These are phyloP conservation scores for Campodea augens DNA, from an alignment of 1,140 invertebrate genomes.

Conservation along the genomic window DNA sequence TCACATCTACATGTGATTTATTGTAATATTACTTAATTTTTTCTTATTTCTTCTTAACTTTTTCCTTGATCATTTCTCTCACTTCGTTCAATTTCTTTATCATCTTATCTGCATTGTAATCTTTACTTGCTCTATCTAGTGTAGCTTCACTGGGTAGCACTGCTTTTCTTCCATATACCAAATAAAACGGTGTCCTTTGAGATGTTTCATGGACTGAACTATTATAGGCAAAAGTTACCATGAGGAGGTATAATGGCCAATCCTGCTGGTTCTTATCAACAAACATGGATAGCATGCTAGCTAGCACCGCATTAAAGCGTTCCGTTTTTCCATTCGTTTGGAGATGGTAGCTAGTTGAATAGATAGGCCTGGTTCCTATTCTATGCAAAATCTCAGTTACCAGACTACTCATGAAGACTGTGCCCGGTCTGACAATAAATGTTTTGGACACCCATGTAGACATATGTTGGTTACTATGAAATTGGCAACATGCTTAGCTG, in stretches of 20 bases:
- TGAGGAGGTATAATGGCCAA: constrained; percentile 4
- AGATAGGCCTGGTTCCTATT: constrained; percentile 6
- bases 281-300: constrained; percentile 7
- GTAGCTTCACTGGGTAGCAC: too few relatives aligned
- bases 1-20: too few relatives aligned
- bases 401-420: constrained; percentile 11
- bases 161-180: background rate
- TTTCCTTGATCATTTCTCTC: too few relatives aligned
- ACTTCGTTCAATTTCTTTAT: too few relatives aligned
- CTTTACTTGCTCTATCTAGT: too few relatives aligned
- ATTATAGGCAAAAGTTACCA: constrained; percentile 8
- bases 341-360: constrained; percentile 8
- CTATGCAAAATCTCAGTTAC: constrained; percentile 3
- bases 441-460: constrained; percentile 13
- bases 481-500: constrained; percentile 13
- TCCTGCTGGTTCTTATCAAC: constrained; percentile 1
- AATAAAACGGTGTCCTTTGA: background rate
- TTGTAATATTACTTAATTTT: too few relatives aligned
- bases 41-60: too few relatives aligned
- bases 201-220: background rate
- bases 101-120: too few relatives aligned
- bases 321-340: constrained; percentile 9
- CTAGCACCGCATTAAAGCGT: constrained; percentile 6
- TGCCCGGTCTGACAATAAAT: constrained; percentile 15
- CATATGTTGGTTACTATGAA: constrained; percentile 13